Percentiles rank a stretch among this genome's conserved stretches.
Evolutionary conservation across 2,113 vertebrate species (phyloP).

Genomic region (Vanacampus margaritifer): DNA sequence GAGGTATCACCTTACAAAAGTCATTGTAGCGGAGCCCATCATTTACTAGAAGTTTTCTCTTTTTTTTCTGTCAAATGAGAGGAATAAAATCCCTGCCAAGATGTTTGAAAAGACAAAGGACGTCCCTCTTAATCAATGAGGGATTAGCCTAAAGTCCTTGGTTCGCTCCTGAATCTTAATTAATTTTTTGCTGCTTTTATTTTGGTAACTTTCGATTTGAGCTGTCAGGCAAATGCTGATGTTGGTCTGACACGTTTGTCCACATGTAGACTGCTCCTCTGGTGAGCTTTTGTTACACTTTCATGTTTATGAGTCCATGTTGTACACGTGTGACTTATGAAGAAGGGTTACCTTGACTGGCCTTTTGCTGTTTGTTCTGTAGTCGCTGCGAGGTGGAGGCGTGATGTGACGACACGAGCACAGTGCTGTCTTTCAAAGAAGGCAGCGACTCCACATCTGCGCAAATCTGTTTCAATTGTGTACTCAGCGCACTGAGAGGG

Average conservation of each 20-base stretch:
- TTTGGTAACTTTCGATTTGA: too few relatives aligned
- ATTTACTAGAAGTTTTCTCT: slow-evolving; percentile 33
- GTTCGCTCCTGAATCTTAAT: background rate
- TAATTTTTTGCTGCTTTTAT: background rate
- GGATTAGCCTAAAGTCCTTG: background rate
- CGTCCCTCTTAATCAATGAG: background rate
- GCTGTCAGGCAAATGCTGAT: too few relatives aligned
- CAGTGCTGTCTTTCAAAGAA: slow-evolving; percentile 73
- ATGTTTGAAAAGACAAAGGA: background rate
- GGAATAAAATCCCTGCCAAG: background rate
- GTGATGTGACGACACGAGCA: slow-evolving; percentile 62
- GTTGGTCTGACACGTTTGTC: too few relatives aligned
- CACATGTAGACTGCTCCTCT: too few relatives aligned
- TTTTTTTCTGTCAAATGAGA: background rate
- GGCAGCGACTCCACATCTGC: slow-evolving; percentile 61
- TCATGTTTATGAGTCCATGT: too few relatives aligned
- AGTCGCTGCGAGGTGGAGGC: slow-evolving; percentile 69
- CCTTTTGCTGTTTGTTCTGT: slow-evolving; percentile 64
- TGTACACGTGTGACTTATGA: background rate
- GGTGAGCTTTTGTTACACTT: too few relatives aligned
- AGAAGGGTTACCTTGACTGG: slow-evolving; percentile 69
- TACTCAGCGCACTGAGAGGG: slow-evolving; percentile 64
- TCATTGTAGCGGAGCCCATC: slow-evolving; percentile 15
- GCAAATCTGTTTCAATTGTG: slow-evolving; percentile 68
- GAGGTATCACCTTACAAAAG: slow-evolving; percentile 20